Evolutionary conservation across 2,113 vertebrate species (phyloP).

Genomic region (Atherinomorus stipes): DNA sequence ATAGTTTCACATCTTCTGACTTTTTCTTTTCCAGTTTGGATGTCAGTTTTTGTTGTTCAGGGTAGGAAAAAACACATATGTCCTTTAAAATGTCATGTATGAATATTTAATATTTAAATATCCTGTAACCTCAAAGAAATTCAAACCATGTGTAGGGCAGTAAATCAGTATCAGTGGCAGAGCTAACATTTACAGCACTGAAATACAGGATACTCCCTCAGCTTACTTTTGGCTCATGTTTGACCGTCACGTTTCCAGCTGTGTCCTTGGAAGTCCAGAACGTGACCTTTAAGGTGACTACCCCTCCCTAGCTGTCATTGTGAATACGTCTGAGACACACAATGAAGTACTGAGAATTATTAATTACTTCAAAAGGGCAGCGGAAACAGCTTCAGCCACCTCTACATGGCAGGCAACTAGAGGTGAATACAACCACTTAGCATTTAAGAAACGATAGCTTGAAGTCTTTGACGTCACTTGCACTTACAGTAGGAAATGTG

Average conservation of each 20-base stretch:
- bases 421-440: slow-evolving; percentile 38
- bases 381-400: slow-evolving; percentile 31
- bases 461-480: not conserved
- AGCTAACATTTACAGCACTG: slow-evolving; percentile 4
- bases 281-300: slow-evolving; percentile 70
- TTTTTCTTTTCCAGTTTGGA: not conserved
- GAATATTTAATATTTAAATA: not conserved
- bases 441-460: slow-evolving; percentile 36
- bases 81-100: no score
- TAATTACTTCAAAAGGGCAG: slow-evolving; percentile 75
- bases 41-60: not conserved
- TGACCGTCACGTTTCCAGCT: slow-evolving; percentile 27
- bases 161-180: not conserved
- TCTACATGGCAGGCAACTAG: slow-evolving; percentile 34
- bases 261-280: slow-evolving; percentile 38
- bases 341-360: slow-evolving; percentile 62
- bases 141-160: not conserved
- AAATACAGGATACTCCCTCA: not conserved
- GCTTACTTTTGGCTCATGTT: slow-evolving; percentile 23
- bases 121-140: not conserved
- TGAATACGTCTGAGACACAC: slow-evolving; percentile 60
- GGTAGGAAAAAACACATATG: no score
- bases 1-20: no score
- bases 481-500: not conserved
- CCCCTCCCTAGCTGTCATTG: slow-evolving; percentile 70